Evolutionary conservation across 2,113 vertebrate genomes (phyloP), one percentile per base, ranked within the genome.

Genomic region (Polypterus bichir): DNA sequence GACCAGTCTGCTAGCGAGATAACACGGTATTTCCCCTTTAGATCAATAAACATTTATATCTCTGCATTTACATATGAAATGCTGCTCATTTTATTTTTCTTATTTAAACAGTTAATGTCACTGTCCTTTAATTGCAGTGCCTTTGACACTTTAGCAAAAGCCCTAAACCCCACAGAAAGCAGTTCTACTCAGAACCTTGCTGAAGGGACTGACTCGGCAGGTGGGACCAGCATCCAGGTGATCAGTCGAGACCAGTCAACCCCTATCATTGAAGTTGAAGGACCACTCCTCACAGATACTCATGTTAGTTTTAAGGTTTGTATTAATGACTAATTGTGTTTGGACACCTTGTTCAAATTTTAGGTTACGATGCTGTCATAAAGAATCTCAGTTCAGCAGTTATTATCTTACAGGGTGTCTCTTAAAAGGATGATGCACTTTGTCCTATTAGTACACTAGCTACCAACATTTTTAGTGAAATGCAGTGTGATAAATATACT

Each of bases 71-170:
- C 1, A 27, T 27, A 27, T 27, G 27, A 27, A 27, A 27, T 27
- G 27, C 2, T 27, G 27, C 27, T 27, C 27, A 27, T 1, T 27
- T 27, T 1, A 27, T 27, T 27, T 27, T 27, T 27, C 27, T 27
- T 27, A 27, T 27, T 27, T 27, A 27, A 27, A 27, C 27, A 27
- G 11, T 47, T 44, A 5, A 9, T 54, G 47, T 58, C 60, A 6
- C 59, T 76, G 9, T 27, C 45, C 71, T 64, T 60, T 70, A 54
- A 70, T 71, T 63, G 8, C 75, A 99, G 96, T 84, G 96, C 96
- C 76, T 99, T 99, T 74, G 95, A 99, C 74, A 97, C 96, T 60
- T 84, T 99, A 84, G 95, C 96, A 71, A 99, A 99, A 91, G 96
- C 96, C 64, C 88, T 99, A 76, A 97, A 84, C 77, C 89, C 96